These are phyloP conservation scores for Corapipo altera DNA, from an alignment of 2,113 vertebrate genomes.

Conservation along the genomic window DNA sequence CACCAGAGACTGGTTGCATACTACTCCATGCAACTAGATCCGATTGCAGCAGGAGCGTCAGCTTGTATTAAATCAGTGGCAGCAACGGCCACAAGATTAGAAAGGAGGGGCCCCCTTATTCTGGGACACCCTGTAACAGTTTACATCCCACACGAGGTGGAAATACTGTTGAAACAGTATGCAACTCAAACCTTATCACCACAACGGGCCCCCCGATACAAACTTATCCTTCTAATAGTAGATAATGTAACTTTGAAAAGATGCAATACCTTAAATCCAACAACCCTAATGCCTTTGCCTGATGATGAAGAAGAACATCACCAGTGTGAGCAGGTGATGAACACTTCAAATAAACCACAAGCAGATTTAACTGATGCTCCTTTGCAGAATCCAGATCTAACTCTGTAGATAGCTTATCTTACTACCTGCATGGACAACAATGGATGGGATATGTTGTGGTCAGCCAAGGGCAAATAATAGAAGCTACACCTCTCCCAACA, in stretches of 20 bases:
- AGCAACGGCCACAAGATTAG: neutral
- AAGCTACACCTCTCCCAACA: neutral
- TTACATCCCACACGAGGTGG: neutral
- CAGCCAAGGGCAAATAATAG: neutral
- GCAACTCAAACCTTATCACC: neutral
- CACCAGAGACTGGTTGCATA: rapidly evolving
- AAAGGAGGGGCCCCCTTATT: neutral
- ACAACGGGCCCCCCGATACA: neutral
- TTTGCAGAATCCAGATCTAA: neutral
- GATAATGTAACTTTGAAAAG: neutral
- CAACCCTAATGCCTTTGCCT: neutral
- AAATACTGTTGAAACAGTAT: neutral
- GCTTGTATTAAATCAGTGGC: neutral
- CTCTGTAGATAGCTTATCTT: neutral
- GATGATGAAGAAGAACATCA: neutral
- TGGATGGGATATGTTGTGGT: neutral
- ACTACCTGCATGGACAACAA: neutral
- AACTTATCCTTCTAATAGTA: neutral
- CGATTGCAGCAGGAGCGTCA: neutral
- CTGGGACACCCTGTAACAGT: neutral
- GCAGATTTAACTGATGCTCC: neutral
- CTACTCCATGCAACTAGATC: neutral
- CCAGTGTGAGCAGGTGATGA: neutral
- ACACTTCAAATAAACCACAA: neutral
- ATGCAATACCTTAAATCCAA: neutral